phyloP scores from a whole-genome alignment of 1,140 invertebrate genomes.

The Piezodorus guildinii region DNA sequence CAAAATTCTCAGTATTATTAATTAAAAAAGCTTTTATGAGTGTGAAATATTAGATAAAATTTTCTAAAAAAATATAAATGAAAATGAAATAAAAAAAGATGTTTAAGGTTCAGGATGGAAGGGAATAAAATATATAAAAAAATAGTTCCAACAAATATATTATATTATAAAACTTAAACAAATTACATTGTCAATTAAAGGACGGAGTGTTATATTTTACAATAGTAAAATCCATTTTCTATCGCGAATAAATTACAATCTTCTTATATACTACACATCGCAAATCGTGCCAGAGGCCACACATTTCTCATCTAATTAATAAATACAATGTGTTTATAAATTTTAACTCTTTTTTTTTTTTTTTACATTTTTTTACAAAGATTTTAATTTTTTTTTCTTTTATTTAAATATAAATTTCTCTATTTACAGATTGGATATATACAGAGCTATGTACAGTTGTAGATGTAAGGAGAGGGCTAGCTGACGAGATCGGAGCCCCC shows the following conservation, averaged over 20 bases:
- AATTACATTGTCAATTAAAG: constrained; percentile 13
- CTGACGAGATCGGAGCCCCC: constrained; percentile 16
- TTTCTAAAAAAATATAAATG: no score
- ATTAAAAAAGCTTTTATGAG: no score
- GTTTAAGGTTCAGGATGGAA: not conserved
- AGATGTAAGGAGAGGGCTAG: not conserved
- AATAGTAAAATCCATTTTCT: not conserved
- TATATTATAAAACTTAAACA: constrained; percentile 20
- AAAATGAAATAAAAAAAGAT: no score
- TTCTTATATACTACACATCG: constrained; percentile 1
- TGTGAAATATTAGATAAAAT: no score
- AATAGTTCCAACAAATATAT: constrained; percentile 17
- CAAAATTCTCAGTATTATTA: no score
- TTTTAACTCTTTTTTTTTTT: not conserved
- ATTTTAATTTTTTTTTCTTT: not conserved
- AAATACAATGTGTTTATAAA: constrained; percentile 12
- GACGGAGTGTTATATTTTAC: constrained; percentile 16
- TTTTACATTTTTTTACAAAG: not conserved
- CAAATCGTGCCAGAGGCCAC: constrained; percentile 11
- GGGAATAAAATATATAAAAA: not conserved
- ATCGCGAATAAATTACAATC: constrained; percentile 12
- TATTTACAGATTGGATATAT: constrained; percentile 1
- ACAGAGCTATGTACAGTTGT: not conserved
- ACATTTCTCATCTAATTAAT: constrained; percentile 15
- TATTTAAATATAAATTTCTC: not conserved